Evolutionary conservation across 2,797 vertebrate species (phyloP).

Genomic region (Anabacerthia variegaticeps): DNA sequence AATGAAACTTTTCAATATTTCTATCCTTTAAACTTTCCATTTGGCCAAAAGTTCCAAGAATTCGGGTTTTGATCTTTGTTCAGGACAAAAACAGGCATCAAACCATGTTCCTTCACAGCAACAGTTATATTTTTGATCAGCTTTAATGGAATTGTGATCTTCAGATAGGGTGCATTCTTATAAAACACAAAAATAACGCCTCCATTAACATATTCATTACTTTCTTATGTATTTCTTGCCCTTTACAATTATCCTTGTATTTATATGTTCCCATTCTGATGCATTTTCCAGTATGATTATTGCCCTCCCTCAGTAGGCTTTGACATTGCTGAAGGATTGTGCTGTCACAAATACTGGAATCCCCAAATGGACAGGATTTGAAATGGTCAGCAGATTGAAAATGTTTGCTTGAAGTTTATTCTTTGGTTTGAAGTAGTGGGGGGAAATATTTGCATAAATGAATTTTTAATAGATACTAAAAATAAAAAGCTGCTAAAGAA

Average conservation of each 20-base stretch:
- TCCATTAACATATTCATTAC: not conserved
- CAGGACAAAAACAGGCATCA: not conserved
- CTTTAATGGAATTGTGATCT: not conserved
- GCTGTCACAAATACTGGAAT: not conserved
- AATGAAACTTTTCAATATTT: not conserved
- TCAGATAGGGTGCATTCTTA: not conserved
- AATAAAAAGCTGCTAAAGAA: conserved; percentile 35
- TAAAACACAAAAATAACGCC: not conserved
- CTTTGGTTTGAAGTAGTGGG: not conserved
- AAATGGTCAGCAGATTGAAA: conserved; percentile 22
- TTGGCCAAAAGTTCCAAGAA: not conserved
- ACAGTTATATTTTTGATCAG: not conserved
- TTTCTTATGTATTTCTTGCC: not conserved
- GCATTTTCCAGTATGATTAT: not conserved
- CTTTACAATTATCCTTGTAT: not conserved
- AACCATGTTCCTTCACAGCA: not conserved
- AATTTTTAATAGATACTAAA: conserved; percentile 40
- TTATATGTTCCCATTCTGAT: not conserved
- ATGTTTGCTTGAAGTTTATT: not conserved
- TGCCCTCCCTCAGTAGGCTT: not conserved
- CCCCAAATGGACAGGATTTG: not conserved
- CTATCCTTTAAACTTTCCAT: not conserved
- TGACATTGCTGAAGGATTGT: not conserved
- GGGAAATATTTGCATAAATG: conserved; percentile 26
- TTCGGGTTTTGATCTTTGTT: not conserved